These are phyloP conservation scores for Myxocyprinus asiaticus DNA, from an alignment of 2,113 vertebrate genomes.

Conservation along the genomic window DNA sequence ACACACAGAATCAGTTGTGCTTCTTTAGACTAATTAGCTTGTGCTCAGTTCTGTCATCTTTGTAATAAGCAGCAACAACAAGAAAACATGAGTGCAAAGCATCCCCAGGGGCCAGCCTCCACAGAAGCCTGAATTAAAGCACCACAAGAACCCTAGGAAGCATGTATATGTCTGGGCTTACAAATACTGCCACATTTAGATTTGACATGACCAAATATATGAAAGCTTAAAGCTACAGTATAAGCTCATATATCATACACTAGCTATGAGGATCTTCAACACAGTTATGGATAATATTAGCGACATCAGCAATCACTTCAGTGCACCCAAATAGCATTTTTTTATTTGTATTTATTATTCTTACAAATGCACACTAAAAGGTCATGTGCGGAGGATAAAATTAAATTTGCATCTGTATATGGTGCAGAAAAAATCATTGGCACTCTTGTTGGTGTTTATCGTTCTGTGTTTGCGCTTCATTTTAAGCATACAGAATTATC, in stretches of 20 bases:
- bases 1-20: too few species aligned
- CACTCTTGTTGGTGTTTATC: background rate
- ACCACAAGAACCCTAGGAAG: background rate
- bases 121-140: background rate
- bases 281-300: slow-evolving; percentile 81
- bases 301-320: slow-evolving; percentile 82
- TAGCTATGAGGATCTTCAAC: slow-evolving; percentile 42
- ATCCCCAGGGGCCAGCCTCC: too few species aligned
- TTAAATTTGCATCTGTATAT: slow-evolving; percentile 76
- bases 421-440: slow-evolving; percentile 43
- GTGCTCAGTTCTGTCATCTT: too few species aligned
- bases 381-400: slow-evolving; percentile 83
- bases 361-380: slow-evolving; percentile 83
- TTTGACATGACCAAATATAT: background rate
- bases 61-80: too few species aligned
- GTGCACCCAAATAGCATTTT: slow-evolving; percentile 79
- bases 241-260: slow-evolving; percentile 85
- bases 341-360: too few species aligned
- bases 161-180: background rate
- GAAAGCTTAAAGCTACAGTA: background rate
- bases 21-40: too few species aligned
- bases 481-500: background rate
- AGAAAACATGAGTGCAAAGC: too few species aligned
- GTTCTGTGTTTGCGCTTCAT: background rate
- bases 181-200: background rate